Evolutionary conservation across 2,113 vertebrate genomes (phyloP).

Genomic region (Muntiacus muntjak): DNA sequence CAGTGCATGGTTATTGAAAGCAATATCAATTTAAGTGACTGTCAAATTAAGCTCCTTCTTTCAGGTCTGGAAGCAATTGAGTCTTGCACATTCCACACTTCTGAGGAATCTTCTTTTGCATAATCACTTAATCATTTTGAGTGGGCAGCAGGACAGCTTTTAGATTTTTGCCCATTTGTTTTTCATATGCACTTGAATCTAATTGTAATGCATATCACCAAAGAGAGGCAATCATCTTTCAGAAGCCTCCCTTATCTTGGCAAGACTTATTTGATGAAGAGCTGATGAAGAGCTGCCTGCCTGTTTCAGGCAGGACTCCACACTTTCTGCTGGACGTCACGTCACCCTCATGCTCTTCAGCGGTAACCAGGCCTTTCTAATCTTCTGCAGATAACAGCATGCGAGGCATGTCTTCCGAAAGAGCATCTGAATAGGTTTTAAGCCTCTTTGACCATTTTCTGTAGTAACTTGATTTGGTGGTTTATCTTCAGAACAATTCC

Average conservation of each 20-base stretch:
- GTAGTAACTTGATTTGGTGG: neutral
- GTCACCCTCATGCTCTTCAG: neutral
- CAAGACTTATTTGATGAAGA: neutral
- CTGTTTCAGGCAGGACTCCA: neutral
- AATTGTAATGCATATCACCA: neutral
- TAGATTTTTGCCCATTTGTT: neutral
- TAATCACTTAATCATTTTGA: neutral
- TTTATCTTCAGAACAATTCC: slow-evolving; percentile 35
- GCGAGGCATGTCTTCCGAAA: neutral
- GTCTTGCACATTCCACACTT: neutral
- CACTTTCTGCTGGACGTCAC: neutral
- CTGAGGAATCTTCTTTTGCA: neutral
- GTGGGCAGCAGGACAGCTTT: neutral
- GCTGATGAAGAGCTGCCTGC: neutral
- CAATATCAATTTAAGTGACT: neutral
- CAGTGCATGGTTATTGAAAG: neutral
- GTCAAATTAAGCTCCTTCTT: neutral
- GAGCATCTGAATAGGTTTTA: neutral
- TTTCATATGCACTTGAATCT: neutral
- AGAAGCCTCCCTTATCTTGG: neutral
- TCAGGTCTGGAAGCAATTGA: neutral
- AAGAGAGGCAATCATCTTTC: neutral
- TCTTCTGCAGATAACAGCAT: neutral
- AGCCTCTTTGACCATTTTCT: neutral
- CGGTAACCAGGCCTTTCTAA: neutral